These are phyloP conservation scores for Steatocranus sp. DNA, from an alignment of 2,797 vertebrate genomes.

Conservation along the genomic window DNA sequence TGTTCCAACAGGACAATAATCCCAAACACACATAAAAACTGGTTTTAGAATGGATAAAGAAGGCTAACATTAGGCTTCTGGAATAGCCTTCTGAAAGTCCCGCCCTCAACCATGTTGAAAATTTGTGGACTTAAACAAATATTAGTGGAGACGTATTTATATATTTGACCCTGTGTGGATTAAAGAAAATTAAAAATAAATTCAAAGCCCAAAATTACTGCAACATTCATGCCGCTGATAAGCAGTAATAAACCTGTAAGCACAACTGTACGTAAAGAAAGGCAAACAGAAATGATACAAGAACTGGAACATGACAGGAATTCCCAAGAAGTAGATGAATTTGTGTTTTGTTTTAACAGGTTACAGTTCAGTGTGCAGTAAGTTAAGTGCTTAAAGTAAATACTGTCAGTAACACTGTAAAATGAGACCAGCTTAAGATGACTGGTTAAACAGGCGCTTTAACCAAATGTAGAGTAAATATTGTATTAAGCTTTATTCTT, in stretches of 20 bases:
- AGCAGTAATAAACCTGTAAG: background rate
- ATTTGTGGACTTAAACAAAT: background rate
- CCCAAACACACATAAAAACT: background rate
- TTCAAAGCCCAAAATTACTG: rapidly evolving
- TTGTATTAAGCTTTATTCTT: background rate
- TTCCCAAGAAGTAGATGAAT: too few species aligned
- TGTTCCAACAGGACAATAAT: background rate
- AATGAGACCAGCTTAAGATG: background rate
- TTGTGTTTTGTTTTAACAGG: background rate
- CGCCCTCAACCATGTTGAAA: background rate
- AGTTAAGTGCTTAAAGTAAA: background rate
- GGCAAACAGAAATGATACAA: background rate
- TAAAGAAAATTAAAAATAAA: background rate
- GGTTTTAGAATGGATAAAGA: background rate
- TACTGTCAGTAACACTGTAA: background rate
- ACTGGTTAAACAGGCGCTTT: background rate
- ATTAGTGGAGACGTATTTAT: rapidly evolving
- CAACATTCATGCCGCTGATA: rapidly evolving
- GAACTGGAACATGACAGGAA: background rate
- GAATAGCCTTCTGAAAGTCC: background rate
- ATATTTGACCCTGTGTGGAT: background rate
- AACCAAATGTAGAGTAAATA: background rate
- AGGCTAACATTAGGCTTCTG: background rate
- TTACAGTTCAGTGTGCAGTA: background rate
- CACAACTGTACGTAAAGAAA: background rate